A percentile compares a stretch with the other conserved stretches of the same genome.
These are phyloP conservation scores for Trachymyrmex cornetzi DNA, from an alignment of 1,140 invertebrate genomes.

Conservation along the genomic window DNA sequence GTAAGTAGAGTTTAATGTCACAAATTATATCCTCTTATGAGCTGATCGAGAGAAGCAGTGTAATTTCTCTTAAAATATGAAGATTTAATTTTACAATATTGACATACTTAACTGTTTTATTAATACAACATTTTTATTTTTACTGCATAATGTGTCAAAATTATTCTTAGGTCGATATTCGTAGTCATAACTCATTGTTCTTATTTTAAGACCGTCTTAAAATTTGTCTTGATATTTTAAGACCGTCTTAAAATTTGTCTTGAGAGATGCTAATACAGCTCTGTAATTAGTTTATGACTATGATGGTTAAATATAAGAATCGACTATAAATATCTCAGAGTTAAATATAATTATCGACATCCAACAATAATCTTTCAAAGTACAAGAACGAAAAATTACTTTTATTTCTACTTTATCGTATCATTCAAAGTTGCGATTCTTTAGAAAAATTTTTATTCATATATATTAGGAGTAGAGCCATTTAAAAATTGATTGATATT, in stretches of 20 bases:
- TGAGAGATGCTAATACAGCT: too few relatives aligned
- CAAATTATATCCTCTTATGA: conserved; percentile 12
- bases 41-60: not conserved
- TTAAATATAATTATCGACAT: not conserved
- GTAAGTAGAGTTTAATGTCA: not conserved
- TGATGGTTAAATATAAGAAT: too few relatives aligned
- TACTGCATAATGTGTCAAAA: not conserved
- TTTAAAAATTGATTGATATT: not conserved
- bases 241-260: too few relatives aligned
- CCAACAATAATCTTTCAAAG: not conserved
- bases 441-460: not conserved
- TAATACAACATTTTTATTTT: not conserved
- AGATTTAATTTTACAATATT: conserved; percentile 6
- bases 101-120: not conserved
- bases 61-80: not conserved
- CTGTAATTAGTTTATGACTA: too few relatives aligned
- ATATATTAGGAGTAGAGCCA: too few relatives aligned
- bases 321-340: not conserved
- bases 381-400: not conserved
- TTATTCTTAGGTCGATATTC: not conserved
- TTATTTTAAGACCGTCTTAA: too few relatives aligned
- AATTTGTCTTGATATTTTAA: too few relatives aligned
- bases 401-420: not conserved
- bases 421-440: not conserved
- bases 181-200: too few relatives aligned